Evolutionary conservation across 2,797 vertebrate genomes (phyloP).

Genomic region (Falco novaeseelandiae): DNA sequence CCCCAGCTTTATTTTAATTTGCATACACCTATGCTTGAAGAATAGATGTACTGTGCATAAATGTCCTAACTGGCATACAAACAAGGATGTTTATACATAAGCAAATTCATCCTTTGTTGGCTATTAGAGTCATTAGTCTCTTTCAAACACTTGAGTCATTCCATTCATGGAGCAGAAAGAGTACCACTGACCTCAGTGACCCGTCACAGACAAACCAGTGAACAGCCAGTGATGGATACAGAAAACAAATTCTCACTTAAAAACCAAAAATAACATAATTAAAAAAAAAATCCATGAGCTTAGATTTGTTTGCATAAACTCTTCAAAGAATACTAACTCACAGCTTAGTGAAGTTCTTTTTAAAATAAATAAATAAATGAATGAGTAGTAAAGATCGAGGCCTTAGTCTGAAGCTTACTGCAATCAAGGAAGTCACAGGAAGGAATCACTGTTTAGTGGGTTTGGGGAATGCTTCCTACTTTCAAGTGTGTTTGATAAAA

Average conservation of each 20-base stretch:
- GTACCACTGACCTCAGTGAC: background rate
- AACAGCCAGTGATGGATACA: background rate
- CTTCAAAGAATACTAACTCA: background rate
- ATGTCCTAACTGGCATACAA: conserved; percentile 40
- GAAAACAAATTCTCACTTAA: background rate
- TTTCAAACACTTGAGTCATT: conserved; percentile 50
- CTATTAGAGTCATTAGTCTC: conserved; percentile 64
- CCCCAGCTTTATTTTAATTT: conserved; percentile 27
- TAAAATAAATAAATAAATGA: too few species aligned
- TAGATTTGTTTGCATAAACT: background rate
- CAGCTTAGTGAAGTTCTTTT: background rate
- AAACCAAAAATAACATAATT: background rate
- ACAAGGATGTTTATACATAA: conserved; percentile 64
- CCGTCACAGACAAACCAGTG: background rate
- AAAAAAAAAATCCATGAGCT: background rate
- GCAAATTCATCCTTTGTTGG: conserved; percentile 57
- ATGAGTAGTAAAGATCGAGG: background rate
- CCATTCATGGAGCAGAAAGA: conserved; percentile 35
- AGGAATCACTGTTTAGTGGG: background rate
- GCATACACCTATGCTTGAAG: conserved; percentile 49
- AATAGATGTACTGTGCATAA: conserved; percentile 31
- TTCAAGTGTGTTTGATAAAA: background rate
- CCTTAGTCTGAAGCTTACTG: background rate
- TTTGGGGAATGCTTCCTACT: background rate
- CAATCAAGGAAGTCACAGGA: background rate